These are phyloP conservation scores for Microcebus tavaratra DNA, from an alignment of 2,113 vertebrate genomes.

Conservation along the genomic window DNA sequence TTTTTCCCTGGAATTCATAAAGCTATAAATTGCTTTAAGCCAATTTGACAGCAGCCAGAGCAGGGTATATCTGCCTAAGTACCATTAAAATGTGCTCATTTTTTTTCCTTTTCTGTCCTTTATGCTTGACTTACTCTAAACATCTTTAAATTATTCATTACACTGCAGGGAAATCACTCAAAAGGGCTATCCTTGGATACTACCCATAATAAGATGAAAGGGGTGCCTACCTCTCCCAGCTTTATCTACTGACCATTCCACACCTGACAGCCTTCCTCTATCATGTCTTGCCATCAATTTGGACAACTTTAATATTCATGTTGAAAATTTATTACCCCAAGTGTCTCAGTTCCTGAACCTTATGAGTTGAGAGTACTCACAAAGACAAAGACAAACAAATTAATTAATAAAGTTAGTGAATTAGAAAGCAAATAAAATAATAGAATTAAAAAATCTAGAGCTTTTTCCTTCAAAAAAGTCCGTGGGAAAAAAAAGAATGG, in stretches of 20 bases:
- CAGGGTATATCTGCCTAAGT: not conserved
- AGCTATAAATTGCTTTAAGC: conserved; percentile 40
- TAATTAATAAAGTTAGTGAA: not conserved
- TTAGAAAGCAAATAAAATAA: not conserved
- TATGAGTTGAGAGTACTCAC: not conserved
- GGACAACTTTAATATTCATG: not conserved
- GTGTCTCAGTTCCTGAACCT: not conserved
- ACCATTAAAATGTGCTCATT: conserved; percentile 15
- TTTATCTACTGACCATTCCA: not conserved
- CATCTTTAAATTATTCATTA: conserved; percentile 71
- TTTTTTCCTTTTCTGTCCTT: conserved; percentile 50
- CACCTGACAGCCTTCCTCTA: not conserved
- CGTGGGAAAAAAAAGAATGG: not conserved
- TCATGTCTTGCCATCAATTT: not conserved
- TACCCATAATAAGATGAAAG: not conserved
- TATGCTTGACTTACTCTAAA: conserved; percentile 55
- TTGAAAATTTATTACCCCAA: not conserved
- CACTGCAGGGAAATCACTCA: conserved; percentile 17
- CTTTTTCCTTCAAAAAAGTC: not conserved
- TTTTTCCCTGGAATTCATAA: conserved; percentile 30
- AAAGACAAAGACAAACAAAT: not conserved
- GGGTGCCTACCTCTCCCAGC: not conserved
- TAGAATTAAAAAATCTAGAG: not conserved
- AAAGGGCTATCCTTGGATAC: not conserved
- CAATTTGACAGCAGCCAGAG: not conserved